Base-by-base conservation (phyloP, 1,140 invertebrate genomes). In the Antheraea mylitta region DNA sequence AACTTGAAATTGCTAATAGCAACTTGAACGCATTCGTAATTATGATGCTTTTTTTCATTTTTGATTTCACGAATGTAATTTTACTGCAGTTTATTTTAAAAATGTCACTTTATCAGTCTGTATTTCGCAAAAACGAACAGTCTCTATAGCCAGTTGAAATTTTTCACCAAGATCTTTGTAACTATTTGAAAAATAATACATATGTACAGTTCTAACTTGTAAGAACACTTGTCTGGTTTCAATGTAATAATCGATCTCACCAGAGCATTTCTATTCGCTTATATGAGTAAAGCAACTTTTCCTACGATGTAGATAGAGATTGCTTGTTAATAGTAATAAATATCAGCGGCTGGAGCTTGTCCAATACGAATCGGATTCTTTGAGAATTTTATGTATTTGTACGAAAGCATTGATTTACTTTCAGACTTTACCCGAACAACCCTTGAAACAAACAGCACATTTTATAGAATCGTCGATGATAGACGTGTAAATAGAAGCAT, bases 241-340 rank as follows among this genome's bases (percentile, higher is more conserved):
- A 53, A 16, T 53, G 11, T 53, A 53, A 53, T 53, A 13, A 53
- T 53, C 16, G 45, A 53, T 53, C 16, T 53, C 45, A 13, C 45
- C 45, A 13, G 10, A 53, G 6, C 45, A 16, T 53, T 53, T 53
- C 45, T 53, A 53, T 53, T 1, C 45, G 11, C 45, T 53, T 53
- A 53, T 53, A 53, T n/a, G 16, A 53, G 45, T 53, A 53, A 53
- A n/a, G 45, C 45, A 53, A 53, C 45, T 13, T 53, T 53, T 53
- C 45, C 45, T 13, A 13, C 45, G 45, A 16, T 16, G 11, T 16
- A 7, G 11, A 53, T 16, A 53, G 45, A 6, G 11, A 2, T 53
- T 13, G 1, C 16, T 53, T 16, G 45, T 53, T 48, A 53, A 13
- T 53, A 53, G 16, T 42, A 2, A 7, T 53, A 53, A 53, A 53